A percentile compares a stretch with the other conserved stretches of the same genome.
Conservation (phyloP, 2,888 invertebrate genomes). For the Meliscaeva auricollis region DNA sequence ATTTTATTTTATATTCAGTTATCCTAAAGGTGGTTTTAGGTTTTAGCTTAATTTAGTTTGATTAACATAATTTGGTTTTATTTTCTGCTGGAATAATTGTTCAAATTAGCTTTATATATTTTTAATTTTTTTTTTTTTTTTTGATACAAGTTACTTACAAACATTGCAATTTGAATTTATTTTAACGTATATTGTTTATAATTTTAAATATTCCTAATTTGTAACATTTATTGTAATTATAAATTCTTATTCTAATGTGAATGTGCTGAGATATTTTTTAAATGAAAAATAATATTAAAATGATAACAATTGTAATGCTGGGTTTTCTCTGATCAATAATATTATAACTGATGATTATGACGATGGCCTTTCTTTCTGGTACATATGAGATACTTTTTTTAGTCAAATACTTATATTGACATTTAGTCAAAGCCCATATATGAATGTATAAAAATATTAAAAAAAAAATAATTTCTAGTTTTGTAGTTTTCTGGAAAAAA, state of each 20-base stretch:
- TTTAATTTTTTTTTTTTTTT: slow-evolving; percentile 34
- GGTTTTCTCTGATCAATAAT: neutral
- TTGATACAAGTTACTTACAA: slow-evolving; percentile 32
- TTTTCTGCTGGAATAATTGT: slow-evolving; percentile 32
- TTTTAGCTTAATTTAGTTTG: slow-evolving; percentile 55
- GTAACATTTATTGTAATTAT: slow-evolving; percentile 30
- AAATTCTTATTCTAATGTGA: slow-evolving; percentile 33
- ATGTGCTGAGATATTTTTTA: slow-evolving; percentile 8
- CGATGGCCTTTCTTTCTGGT: too few relatives aligned
- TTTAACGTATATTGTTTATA: slow-evolving; percentile 29
- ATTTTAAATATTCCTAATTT: slow-evolving; percentile 12
- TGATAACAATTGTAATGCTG: neutral
- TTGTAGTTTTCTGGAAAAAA: too few relatives aligned
- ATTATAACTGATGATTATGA: too few relatives aligned
- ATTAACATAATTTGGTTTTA: slow-evolving; percentile 62
- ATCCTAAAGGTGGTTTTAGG: slow-evolving; percentile 71
- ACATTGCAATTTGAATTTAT: slow-evolving; percentile 41
- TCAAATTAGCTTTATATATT: slow-evolving; percentile 1
- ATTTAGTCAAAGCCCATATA: too few relatives aligned
- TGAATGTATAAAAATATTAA: too few relatives aligned
- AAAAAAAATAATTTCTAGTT: too few relatives aligned
- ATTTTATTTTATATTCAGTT: slow-evolving; percentile 49
- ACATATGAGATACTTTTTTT: too few relatives aligned
- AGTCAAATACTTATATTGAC: too few relatives aligned
- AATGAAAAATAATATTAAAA: neutral